Conservation (phyloP, 2,888 invertebrate species). For the Melanchra persicariae region DNA sequence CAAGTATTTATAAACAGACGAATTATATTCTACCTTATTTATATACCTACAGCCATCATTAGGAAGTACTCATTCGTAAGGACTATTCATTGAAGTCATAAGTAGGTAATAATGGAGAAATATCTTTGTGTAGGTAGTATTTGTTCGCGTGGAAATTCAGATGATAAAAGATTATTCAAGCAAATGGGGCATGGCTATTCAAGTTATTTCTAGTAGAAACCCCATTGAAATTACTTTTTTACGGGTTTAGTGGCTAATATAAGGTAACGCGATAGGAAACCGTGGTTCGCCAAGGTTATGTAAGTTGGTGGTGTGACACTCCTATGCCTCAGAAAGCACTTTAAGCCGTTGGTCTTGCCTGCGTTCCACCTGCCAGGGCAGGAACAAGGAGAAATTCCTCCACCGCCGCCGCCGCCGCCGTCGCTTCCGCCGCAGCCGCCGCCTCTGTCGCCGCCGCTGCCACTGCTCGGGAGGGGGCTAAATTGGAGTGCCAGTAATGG, state of each 20-base stretch:
- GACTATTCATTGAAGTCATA: slow-evolving; percentile 14
- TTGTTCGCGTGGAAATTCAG: slow-evolving; percentile 35
- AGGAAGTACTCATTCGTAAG: slow-evolving; percentile 11
- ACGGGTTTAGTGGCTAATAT: neutral
- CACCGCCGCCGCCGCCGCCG: no score
- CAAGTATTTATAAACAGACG: neutral
- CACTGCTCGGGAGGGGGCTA: no score
- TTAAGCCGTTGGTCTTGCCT: no score
- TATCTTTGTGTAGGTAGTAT: slow-evolving; percentile 6
- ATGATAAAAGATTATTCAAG: slow-evolving; percentile 29
- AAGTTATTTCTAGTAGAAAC: slow-evolving; percentile 20
- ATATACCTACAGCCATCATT: neutral
- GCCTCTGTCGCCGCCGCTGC: no score
- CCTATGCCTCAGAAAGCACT: no score
- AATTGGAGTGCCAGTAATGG: no score
- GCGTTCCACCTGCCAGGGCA: no score
- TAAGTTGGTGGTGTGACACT: no score
- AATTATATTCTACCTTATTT: neutral
- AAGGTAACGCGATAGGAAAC: neutral
- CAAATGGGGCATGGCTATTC: slow-evolving; percentile 25
- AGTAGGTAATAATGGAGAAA: slow-evolving; percentile 7
- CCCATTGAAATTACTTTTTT: neutral
- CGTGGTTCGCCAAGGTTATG: no score
- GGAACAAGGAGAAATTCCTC: no score
- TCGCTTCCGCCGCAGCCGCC: no score